These are phyloP conservation scores for Drosophila saltans DNA, from an alignment of 1,140 invertebrate genomes.

Conservation along the genomic window DNA sequence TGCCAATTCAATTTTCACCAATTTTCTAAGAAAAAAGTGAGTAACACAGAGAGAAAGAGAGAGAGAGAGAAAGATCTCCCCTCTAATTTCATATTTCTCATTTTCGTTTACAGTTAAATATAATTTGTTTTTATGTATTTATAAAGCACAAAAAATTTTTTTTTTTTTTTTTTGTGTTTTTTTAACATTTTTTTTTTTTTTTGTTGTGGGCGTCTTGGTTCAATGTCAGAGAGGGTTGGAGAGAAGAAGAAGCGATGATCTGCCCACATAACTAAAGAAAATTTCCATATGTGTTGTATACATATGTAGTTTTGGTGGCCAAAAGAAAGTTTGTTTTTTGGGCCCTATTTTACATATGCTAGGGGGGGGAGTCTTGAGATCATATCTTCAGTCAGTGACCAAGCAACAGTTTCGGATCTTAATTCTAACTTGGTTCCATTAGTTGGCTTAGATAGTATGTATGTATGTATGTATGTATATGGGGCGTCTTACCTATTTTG, in stretches of 20 bases:
- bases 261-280: constrained; percentile 10
- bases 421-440: constrained; percentile 4
- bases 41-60: constrained; percentile 16
- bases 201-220: constrained; percentile 49
- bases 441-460: constrained; percentile 36
- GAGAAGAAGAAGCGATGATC: background rate
- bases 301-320: constrained; percentile 40
- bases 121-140: constrained; percentile 71
- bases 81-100: background rate
- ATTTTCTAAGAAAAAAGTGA: constrained; percentile 43
- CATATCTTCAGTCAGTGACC: background rate
- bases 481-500: constrained; percentile 55
- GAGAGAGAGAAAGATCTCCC: background rate
- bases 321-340: constrained; percentile 68
- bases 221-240: constrained; percentile 37
- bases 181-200: background rate
- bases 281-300: constrained; percentile 39
- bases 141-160: constrained; percentile 15
- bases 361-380: background rate
- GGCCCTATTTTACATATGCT: constrained; percentile 63
- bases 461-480: too few species aligned
- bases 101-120: constrained; percentile 56
- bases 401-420: too few species aligned
- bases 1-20: constrained; percentile 76
- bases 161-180: too few species aligned